These are phyloP conservation scores for Streptopelia turtur DNA, from an alignment of 2,797 vertebrate species.

Conservation along the genomic window DNA sequence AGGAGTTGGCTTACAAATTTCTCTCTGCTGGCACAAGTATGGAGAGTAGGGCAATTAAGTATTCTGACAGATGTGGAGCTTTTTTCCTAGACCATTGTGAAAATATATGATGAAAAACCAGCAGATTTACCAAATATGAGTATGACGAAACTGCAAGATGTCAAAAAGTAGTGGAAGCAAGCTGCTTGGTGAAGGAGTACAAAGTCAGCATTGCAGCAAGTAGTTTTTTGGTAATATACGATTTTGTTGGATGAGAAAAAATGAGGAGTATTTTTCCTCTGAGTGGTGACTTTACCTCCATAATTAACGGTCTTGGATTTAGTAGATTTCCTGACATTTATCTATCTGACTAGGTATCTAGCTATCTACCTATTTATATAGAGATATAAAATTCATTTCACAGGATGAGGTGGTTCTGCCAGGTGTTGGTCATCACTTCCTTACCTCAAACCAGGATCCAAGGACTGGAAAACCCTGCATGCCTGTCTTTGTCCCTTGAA, in stretches of 20 bases:
- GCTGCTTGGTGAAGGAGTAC: background rate
- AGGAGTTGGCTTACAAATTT: background rate
- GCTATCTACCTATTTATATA: no score
- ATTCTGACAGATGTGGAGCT: accelerated
- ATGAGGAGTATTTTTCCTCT: background rate
- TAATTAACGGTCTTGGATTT: background rate
- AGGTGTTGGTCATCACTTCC: background rate
- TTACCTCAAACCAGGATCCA: background rate
- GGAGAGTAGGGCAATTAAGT: background rate
- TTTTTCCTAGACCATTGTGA: background rate
- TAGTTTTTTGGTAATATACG: accelerated
- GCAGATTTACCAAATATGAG: background rate
- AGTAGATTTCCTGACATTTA: background rate
- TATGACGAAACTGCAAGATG: background rate
- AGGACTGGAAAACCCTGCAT: background rate
- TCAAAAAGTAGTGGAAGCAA: background rate
- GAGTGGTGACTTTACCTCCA: background rate
- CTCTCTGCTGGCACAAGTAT: background rate
- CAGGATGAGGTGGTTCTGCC: background rate
- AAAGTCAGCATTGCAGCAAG: background rate
- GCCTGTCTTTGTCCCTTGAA: background rate
- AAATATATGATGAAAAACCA: background rate
- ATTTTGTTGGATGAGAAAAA: background rate
- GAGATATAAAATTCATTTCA: background rate
- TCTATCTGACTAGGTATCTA: no score